A percentile compares a stretch with the other conserved stretches of the same genome.
Conservation (phyloP, 2,113 vertebrate genomes). For the Pseudopipra pipra region DNA sequence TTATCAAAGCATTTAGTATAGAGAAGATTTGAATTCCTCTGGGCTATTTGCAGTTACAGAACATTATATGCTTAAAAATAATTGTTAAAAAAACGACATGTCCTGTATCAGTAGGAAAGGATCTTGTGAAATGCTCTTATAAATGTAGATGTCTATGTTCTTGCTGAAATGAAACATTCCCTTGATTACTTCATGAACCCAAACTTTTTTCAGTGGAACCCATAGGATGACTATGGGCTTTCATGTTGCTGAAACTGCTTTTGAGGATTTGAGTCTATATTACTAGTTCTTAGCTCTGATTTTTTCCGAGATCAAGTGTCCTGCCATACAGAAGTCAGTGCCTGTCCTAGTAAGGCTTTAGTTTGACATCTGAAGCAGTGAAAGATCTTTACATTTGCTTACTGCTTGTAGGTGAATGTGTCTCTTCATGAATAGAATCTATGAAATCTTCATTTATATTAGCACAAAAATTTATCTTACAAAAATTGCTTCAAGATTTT, state of each 20-base stretch:
- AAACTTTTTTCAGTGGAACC: neutral
- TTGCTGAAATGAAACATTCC: neutral
- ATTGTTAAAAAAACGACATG: neutral
- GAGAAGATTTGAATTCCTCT: neutral
- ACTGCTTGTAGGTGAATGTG: neutral
- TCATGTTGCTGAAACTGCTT: neutral
- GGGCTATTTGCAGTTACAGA: neutral
- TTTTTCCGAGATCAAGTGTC: neutral
- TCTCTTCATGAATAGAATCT: neutral
- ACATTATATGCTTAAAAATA: neutral
- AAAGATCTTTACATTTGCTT: conserved; percentile 21
- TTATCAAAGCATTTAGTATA: neutral
- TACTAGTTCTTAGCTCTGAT: neutral
- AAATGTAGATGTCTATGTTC: neutral
- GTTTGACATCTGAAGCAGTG: neutral
- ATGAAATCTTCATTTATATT: neutral
- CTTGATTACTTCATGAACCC: neutral
- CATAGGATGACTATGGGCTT: neutral
- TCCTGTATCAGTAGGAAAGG: rapidly evolving
- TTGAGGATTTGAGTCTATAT: neutral
- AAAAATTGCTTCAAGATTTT: conserved; percentile 41
- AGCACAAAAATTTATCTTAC: neutral
- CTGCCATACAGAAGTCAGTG: neutral
- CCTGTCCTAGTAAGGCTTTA: neutral
- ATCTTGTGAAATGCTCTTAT: neutral